These are phyloP conservation scores for Sebastes dallii DNA, from an alignment of 2,797 vertebrate species.

Conservation along the genomic window DNA sequence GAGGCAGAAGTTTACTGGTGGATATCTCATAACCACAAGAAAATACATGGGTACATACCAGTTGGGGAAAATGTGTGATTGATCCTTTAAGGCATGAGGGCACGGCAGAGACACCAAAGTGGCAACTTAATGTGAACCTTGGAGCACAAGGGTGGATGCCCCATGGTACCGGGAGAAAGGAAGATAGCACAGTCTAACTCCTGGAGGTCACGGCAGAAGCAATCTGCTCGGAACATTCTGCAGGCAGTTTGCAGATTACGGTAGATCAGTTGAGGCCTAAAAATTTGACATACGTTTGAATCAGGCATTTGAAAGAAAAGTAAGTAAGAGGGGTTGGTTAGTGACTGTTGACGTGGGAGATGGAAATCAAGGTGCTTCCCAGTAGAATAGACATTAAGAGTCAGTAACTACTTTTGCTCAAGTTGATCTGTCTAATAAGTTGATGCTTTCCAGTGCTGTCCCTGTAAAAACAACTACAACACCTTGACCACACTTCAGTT, in stretches of 20 bases:
- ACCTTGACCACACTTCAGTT: background rate
- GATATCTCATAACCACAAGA: background rate
- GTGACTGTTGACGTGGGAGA: background rate
- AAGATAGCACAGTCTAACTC: slow-evolving; percentile 2
- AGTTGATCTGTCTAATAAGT: background rate
- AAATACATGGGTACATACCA: background rate
- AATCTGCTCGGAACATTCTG: background rate
- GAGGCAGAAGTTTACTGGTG: background rate
- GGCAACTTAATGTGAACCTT: slow-evolving; percentile 1
- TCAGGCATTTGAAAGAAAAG: background rate
- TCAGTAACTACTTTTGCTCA: background rate
- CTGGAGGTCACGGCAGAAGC: slow-evolving; percentile 14
- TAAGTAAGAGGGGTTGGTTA: background rate
- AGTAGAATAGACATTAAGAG: background rate
- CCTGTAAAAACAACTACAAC: background rate
- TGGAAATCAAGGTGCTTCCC: background rate
- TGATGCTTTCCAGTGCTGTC: background rate
- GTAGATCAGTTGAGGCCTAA: background rate
- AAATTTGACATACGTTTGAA: background rate
- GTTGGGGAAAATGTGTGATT: background rate
- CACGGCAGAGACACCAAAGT: background rate
- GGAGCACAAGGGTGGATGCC: slow-evolving; percentile 17
- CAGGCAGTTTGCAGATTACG: background rate
- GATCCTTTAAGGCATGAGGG: background rate
- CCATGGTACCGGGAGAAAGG: background rate